Evolutionary conservation across 1,140 invertebrate species (phyloP).

Genomic region (Drosophila tristis): DNA sequence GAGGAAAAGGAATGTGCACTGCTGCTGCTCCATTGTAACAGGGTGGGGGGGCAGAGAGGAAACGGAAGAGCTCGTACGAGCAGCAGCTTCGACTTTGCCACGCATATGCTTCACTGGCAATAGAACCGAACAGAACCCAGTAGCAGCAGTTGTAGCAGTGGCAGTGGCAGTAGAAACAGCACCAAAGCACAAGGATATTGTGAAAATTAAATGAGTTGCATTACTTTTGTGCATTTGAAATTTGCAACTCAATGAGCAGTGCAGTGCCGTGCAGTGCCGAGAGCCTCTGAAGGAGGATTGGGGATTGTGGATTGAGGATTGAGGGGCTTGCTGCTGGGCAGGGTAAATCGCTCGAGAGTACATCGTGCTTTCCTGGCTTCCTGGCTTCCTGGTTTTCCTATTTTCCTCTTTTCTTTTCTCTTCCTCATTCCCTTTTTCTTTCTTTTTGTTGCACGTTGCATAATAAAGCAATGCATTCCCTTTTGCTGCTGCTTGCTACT

Average conservation of each 20-base stretch:
- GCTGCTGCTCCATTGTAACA: conserved; percentile 56
- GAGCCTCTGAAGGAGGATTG: conserved; percentile 4
- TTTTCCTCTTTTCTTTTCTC: too few relatives aligned
- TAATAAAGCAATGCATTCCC: conserved; percentile 48
- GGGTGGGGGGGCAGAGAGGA: conserved; percentile 39
- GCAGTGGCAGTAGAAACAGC: conserved; percentile 26
- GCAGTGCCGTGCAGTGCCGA: conserved; percentile 19
- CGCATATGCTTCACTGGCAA: conserved; percentile 23
- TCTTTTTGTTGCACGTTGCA: conserved; percentile 57
- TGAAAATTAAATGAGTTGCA: conserved; percentile 81
- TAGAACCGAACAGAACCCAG: conserved; percentile 8
- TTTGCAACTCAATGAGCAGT: conserved; percentile 79
- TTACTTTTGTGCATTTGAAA: conserved; percentile 81
- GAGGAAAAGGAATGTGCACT: conserved; percentile 2
- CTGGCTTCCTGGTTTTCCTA: conserved; percentile 15
- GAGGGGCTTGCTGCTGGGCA: conserved; percentile 6
- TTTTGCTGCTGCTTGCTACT: background rate
- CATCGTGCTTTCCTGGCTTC: conserved; percentile 55
- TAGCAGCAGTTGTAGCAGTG: conserved; percentile 9
- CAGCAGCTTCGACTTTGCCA: background rate
- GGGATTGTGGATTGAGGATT: background rate
- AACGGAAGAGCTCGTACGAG: conserved; percentile 52
- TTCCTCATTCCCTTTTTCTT: conserved; percentile 5
- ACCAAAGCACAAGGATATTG: conserved; percentile 75
- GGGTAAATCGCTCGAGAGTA: conserved; percentile 3